Evolutionary conservation across 2,113 vertebrate genomes (phyloP), one percentile per base, ranked within the genome.

Genomic region (Cichladusa arquata): DNA sequence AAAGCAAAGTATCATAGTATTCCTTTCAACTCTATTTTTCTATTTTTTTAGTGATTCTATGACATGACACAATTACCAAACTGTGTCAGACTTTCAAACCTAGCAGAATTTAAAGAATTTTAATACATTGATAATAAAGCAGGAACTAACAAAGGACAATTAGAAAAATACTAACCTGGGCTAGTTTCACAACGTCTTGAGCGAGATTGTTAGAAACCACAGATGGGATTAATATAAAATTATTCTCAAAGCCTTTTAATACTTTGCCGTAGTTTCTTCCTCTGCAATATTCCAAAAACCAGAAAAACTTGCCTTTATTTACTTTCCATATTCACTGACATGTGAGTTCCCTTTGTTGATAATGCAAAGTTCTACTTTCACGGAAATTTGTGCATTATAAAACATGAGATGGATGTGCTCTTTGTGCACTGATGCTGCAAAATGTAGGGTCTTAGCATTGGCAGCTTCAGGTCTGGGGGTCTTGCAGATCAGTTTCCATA

Each of bases 231-330:
- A 66, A 81, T 84, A 29, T 50, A 33, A 79, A 86, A 50, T 80
- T 34, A 66, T 45, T 86, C 71, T 72, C 64, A 42, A 54, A 61
- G 40, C 44, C 8, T 65, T 65, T 65, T 34, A 53, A 4, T 60
- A 26, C 56, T 92, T 81, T 90, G 51, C 28, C 1, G 0, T 80
- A 45, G 40, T 60, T 86, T n/a, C 45, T 72, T 92, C 53, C 24
- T 82, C 62, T 0, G 0, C 22, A 42, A 11, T 42, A 31, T 70
- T 74, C 29, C 50, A 38, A 50, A 74, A 70, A 3, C 0, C 19
- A 64, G 47, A 33, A 86, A 67, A 69, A 33, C 1, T 28, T 74
- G 25, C 42, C 31, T 73, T 87, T 45, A 26, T 3, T 70, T 92
- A 19, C 8, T 70, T 93, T 70, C 36, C 17, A 18, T 54, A 26